Percentiles rank a stretch among this genome's conserved stretches.
Evolutionary conservation across 2,797 vertebrate genomes (phyloP).

Genomic region (Novumbra hubbsi): DNA sequence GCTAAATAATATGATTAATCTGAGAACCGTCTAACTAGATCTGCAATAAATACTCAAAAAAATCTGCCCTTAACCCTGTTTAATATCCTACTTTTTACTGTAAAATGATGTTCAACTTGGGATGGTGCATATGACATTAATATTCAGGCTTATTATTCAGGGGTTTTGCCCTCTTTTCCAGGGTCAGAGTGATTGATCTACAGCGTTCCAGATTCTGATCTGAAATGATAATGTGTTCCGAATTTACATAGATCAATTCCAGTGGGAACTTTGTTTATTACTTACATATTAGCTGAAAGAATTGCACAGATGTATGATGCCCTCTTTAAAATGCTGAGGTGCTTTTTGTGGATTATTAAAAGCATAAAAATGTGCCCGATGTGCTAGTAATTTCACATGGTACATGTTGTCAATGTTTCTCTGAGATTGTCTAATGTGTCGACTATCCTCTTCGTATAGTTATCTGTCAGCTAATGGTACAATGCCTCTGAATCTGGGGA

Average conservation of each 20-base stretch:
- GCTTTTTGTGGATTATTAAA: conserved; percentile 44
- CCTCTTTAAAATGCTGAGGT: conserved; percentile 80
- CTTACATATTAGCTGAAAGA: conserved; percentile 65
- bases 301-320: conserved; percentile 66
- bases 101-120: not conserved
- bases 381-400: too few species aligned
- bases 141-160: conserved; percentile 44
- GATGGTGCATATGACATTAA: conserved; percentile 9
- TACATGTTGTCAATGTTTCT: too few species aligned
- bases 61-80: conserved; percentile 7
- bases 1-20: conserved; percentile 13
- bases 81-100: not conserved
- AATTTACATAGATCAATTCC: conserved; percentile 54
- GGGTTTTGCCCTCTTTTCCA: conserved; percentile 50
- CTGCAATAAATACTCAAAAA: conserved; percentile 53
- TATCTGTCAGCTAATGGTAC: too few species aligned
- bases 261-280: conserved; percentile 59
- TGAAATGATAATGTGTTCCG: conserved; percentile 62
- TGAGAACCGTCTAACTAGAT: conserved; percentile 38
- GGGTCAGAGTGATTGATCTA: conserved; percentile 50
- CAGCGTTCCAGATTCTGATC: conserved; percentile 58
- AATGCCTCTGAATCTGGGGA: too few species aligned
- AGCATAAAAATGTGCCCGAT: too few species aligned
- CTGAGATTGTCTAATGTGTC: too few species aligned
- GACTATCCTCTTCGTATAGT: too few species aligned